Percentiles rank a stretch among this genome's conserved stretches.
phyloP scores from a whole-genome alignment of 2,797 vertebrate genomes.

The Bufotes viridis region DNA sequence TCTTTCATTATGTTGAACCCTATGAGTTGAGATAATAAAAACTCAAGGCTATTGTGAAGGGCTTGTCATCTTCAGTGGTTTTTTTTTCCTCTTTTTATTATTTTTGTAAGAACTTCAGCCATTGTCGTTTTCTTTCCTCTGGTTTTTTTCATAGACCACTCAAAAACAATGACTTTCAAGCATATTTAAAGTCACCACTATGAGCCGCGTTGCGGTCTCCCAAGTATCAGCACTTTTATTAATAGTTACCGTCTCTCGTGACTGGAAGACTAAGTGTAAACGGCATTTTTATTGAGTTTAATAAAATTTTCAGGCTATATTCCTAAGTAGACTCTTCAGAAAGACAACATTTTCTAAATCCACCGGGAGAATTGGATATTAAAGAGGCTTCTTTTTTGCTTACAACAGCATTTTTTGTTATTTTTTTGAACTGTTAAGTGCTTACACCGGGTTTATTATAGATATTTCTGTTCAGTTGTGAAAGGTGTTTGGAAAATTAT shows the following conservation, averaged over 20 bases:
- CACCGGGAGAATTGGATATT: background rate
- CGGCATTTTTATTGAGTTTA: slow-evolving; percentile 47
- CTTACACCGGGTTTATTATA: background rate
- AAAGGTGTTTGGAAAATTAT: slow-evolving; percentile 5
- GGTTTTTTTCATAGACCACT: slow-evolving; percentile 37
- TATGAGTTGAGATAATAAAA: slow-evolving; percentile 53
- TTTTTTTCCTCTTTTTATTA: background rate
- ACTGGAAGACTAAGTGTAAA: slow-evolving; percentile 29
- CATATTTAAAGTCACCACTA: slow-evolving; percentile 11
- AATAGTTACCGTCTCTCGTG: slow-evolving; percentile 34
- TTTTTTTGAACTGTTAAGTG: slow-evolving; percentile 22
- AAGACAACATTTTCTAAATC: slow-evolving; percentile 14
- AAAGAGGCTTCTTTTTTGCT: slow-evolving; percentile 24
- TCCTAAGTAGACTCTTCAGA: slow-evolving; percentile 24
- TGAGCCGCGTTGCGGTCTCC: background rate
- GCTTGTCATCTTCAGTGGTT: background rate
- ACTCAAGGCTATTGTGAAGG: slow-evolving; percentile 13
- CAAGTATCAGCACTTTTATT: slow-evolving; percentile 40
- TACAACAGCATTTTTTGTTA: slow-evolving; percentile 29
- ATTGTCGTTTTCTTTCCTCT: background rate
- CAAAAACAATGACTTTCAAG: slow-evolving; percentile 23
- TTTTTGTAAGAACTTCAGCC: slow-evolving; percentile 12
- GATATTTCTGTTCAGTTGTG: background rate
- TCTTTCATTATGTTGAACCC: slow-evolving; percentile 51
- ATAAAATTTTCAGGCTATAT: slow-evolving; percentile 41